These are phyloP conservation scores for Electrophaes corylata DNA, from an alignment of 2,888 invertebrate genomes.

Conservation along the genomic window DNA sequence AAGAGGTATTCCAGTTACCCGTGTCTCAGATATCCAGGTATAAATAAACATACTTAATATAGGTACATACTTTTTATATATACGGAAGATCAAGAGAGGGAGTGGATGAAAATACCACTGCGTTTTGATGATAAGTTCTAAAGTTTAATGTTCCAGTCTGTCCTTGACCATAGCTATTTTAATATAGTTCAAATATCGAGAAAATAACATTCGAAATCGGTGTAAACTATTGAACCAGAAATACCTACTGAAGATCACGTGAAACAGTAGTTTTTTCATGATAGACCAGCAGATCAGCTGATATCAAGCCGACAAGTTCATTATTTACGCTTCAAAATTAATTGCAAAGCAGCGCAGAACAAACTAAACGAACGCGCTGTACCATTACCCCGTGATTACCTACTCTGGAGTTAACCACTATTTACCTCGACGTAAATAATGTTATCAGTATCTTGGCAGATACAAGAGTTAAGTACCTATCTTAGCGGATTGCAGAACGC, in stretches of 20 bases:
- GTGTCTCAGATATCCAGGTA: too few species aligned
- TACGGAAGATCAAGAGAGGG: too few species aligned
- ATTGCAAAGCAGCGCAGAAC: slow-evolving; percentile 5
- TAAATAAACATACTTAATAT: too few species aligned
- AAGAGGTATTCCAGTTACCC: too few species aligned
- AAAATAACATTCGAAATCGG: neutral
- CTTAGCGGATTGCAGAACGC: slow-evolving; percentile 3
- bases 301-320: neutral
- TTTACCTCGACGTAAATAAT: slow-evolving; percentile 27
- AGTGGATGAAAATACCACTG: too few species aligned
- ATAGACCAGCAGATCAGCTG: neutral
- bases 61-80: too few species aligned
- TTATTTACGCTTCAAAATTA: slow-evolving; percentile 11
- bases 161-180: too few species aligned
- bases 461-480: neutral
- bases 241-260: neutral
- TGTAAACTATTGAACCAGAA: neutral
- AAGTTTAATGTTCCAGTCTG: too few species aligned
- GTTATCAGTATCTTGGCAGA: slow-evolving; percentile 21
- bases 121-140: too few species aligned
- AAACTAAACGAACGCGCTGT: slow-evolving; percentile 6
- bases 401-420: neutral
- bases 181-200: too few species aligned
- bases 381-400: neutral
- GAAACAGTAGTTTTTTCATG: too few species aligned